phyloP scores from a whole-genome alignment of 2,888 invertebrate genomes.

The Eremobia ochroleuca region DNA sequence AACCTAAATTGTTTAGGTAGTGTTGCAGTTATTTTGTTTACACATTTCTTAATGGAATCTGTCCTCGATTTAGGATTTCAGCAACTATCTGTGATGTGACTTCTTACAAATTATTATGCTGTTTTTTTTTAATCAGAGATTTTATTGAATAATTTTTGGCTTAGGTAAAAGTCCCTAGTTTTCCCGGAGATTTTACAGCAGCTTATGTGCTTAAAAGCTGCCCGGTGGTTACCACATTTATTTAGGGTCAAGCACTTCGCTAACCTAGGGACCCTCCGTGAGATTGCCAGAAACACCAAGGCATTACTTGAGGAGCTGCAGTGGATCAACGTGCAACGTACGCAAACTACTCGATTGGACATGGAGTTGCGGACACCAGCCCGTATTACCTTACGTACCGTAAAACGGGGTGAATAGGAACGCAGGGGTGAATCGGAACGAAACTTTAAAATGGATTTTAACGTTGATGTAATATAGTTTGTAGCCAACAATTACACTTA shows the following conservation, averaged over 20 bases:
- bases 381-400: neutral
- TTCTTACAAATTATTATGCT: neutral
- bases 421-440: too few species aligned
- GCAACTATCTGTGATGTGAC: neutral
- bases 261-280: neutral
- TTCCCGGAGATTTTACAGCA: neutral
- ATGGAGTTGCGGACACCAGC: neutral
- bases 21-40: neutral
- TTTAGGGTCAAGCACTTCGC: neutral
- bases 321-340: too few species aligned
- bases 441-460: too few species aligned
- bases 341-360: too few species aligned
- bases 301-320: neutral
- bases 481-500: too few species aligned
- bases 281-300: neutral
- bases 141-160: neutral
- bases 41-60: neutral
- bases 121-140: neutral
- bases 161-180: neutral
- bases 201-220: neutral
- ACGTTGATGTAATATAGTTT: too few species aligned
- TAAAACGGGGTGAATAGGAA: too few species aligned
- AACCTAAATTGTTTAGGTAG: constrained; percentile 5
- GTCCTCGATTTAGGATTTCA: neutral
- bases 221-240: neutral